These are phyloP conservation scores for Spatula clypeata DNA, from an alignment of 2,797 vertebrate species.

Conservation along the genomic window DNA sequence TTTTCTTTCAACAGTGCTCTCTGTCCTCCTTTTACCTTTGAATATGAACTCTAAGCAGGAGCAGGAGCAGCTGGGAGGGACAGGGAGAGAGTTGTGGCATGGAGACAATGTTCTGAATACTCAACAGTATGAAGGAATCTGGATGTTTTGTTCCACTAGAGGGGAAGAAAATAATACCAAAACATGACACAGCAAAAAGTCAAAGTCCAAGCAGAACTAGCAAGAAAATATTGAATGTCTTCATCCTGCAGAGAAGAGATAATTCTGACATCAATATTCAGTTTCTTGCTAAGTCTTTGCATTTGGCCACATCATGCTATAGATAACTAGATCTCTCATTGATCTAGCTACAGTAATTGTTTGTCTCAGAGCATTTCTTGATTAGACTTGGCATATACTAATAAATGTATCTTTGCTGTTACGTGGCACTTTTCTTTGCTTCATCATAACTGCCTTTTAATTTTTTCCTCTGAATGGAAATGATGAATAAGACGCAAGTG, in stretches of 20 bases:
- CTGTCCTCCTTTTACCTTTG: neutral
- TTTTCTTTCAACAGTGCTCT: neutral
- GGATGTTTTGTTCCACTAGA: neutral
- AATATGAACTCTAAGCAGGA: neutral
- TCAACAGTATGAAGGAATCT: neutral
- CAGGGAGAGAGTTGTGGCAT: neutral
- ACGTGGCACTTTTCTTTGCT: neutral
- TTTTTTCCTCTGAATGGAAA: neutral
- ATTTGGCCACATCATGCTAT: neutral
- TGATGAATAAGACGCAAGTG: neutral
- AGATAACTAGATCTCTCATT: neutral
- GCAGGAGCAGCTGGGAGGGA: neutral
- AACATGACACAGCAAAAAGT: neutral
- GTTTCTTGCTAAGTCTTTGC: neutral
- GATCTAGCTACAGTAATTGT: neutral
- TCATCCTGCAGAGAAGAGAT: neutral
- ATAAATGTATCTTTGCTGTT: neutral
- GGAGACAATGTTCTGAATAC: neutral
- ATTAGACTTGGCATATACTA: neutral
- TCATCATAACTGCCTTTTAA: neutral
- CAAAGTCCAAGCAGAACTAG: neutral
- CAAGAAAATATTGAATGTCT: neutral
- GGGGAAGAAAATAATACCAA: neutral
- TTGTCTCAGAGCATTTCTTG: neutral
- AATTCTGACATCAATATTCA: neutral